These are phyloP conservation scores for Athrips mouffetella DNA, from an alignment of 2,888 invertebrate species.

Conservation along the genomic window DNA sequence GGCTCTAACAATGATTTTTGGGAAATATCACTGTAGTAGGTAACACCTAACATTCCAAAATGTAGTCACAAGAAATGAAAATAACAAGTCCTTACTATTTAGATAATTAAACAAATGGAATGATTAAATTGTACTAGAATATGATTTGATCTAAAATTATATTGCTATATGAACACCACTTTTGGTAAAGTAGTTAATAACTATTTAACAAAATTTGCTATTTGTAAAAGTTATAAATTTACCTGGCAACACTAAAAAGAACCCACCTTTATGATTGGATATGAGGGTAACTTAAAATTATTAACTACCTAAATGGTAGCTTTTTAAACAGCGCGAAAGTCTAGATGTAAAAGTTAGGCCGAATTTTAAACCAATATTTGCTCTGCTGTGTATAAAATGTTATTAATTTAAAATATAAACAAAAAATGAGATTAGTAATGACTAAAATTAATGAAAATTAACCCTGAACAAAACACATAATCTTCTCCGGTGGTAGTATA, in stretches of 20 bases:
- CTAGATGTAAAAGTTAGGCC: slow-evolving; percentile 40
- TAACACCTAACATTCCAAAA: slow-evolving; percentile 1
- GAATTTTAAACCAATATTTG: slow-evolving; percentile 24
- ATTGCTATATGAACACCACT: slow-evolving; percentile 50
- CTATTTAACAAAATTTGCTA: slow-evolving; percentile 6
- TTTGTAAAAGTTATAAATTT: slow-evolving; percentile 12
- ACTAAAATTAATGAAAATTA: slow-evolving; percentile 33
- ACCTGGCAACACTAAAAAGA: background rate
- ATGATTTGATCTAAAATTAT: slow-evolving; percentile 29
- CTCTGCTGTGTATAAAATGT: slow-evolving; percentile 17
- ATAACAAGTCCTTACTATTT: slow-evolving; percentile 8
- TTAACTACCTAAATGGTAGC: background rate
- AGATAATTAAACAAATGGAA: slow-evolving; percentile 37
- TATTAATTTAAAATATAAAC: slow-evolving; percentile 32
- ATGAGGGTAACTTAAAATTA: background rate
- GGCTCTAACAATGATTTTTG: background rate
- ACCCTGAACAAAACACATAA: slow-evolving; percentile 27
- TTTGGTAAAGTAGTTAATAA: slow-evolving; percentile 44
- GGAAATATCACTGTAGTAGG: slow-evolving; percentile 3
- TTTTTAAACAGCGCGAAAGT: background rate
- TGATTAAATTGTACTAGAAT: slow-evolving; percentile 45
- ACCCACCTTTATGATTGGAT: background rate
- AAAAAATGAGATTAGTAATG: slow-evolving; percentile 61
- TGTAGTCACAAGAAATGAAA: too few species aligned
- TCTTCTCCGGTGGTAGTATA: slow-evolving; percentile 26